Evolutionary conservation across 2,113 vertebrate species (phyloP), one percentile per base, ranked within the genome.

Genomic region (Rhabdornis inornatus): DNA sequence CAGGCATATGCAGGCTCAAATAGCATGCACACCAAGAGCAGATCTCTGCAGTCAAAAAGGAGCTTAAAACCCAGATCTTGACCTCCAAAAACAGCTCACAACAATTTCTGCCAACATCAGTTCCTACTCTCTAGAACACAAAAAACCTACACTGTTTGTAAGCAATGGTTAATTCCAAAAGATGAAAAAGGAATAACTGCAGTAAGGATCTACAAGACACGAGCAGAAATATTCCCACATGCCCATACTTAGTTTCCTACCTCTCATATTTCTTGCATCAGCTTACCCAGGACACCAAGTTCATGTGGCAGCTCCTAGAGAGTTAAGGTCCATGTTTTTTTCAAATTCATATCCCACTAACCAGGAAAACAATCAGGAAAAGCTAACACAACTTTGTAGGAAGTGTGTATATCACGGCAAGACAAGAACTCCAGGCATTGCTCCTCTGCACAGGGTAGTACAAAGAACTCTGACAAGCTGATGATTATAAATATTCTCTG

Each of bases 281-380:
- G 30, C n/a, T 84, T 39, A n/a, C 13, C 37, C 23, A 30, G 47
- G 42, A 31, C 31, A 76, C 9, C 10, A 52, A 31, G 27, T 16
- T 42, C n/a, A 63, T 1, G 2, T 4, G 7, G 57, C 40, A 84
- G 52, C 23, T 56, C 20, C 47, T 31, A 42, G 3, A 61, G 27
- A 18, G 4, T 23, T 37, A 64, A 30, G 6, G 10, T 13, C 40
- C 9, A 0, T 1, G 1, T 21, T 50, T 65, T 57, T n/a, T 28
- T 10, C 49, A 63, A 59, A 68, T 23, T 50, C 12, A 31, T 24
- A 45, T 24, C 44, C 12, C 42, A 60, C 28, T 31, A 39, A 10
- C 7, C 53, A 49, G 35, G 69, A 42, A 82, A 69, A n/a, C 1
- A 0, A 49, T 14, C 19, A 86, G 61, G 16, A 89, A 90, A 56